Evolutionary conservation across 1,140 invertebrate species (phyloP).

Genomic region (Camponotus pennsylvanicus): DNA sequence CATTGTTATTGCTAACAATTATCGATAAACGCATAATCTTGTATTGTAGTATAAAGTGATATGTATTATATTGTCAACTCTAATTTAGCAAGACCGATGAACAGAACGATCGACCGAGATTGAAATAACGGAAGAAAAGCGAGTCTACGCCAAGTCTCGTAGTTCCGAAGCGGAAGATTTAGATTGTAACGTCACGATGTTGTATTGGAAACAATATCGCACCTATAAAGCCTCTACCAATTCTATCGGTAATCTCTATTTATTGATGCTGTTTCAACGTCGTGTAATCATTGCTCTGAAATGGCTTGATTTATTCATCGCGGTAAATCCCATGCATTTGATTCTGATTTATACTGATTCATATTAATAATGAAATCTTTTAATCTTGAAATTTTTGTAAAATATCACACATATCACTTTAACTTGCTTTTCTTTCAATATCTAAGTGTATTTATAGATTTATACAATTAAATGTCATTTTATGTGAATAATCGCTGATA

Average conservation of each 20-base stretch:
- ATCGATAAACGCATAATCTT: constrained; percentile 1
- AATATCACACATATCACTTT: background rate
- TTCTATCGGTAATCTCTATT: constrained; percentile 66
- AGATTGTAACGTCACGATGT: constrained; percentile 34
- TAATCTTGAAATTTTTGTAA: background rate
- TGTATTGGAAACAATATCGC: constrained; percentile 70
- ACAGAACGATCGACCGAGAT: constrained; percentile 26
- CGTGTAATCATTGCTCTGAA: constrained; percentile 17
- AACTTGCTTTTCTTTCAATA: background rate
- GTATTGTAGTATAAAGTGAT: background rate
- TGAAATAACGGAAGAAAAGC: constrained; percentile 50
- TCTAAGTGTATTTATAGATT: background rate
- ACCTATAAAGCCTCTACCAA: constrained; percentile 67
- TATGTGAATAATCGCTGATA: background rate
- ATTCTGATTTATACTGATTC: constrained; percentile 25
- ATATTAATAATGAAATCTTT: constrained; percentile 7
- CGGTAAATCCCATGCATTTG: background rate
- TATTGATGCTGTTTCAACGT: constrained; percentile 67
- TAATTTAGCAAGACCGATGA: constrained; percentile 7
- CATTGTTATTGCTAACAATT: background rate
- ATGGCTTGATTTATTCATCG: constrained; percentile 15
- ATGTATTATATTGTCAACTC: constrained; percentile 23
- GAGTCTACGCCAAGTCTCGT: constrained; percentile 4
- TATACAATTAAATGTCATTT: background rate
- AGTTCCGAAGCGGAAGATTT: constrained; percentile 57